Evolutionary conservation across 2,797 vertebrate genomes (phyloP).

Genomic region (Percopsis omiscomaycus): DNA sequence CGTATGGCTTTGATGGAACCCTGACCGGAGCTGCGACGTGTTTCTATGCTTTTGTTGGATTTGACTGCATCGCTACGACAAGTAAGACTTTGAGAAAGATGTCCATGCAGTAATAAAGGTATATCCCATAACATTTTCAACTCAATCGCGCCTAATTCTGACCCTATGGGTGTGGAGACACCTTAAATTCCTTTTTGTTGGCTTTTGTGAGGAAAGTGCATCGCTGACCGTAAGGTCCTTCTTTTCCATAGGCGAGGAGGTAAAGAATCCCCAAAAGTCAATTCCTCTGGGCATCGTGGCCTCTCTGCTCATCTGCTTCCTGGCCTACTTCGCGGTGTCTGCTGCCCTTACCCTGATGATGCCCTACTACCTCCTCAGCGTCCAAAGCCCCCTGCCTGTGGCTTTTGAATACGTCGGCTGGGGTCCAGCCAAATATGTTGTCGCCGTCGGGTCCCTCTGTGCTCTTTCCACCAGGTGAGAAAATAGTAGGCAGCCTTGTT

Average conservation of each 20-base stretch:
- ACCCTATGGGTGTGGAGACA: too few species aligned
- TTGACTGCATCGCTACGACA: constrained; percentile 88
- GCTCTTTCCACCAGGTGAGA: constrained; percentile 85
- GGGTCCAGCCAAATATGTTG: constrained; percentile 78
- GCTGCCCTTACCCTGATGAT: constrained; percentile 88
- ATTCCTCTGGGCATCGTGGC: constrained; percentile 82
- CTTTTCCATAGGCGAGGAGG: constrained; percentile 83
- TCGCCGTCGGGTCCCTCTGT: constrained; percentile 86
- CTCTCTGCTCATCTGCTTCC: constrained; percentile 86
- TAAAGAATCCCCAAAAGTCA: constrained; percentile 84
- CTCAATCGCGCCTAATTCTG: too few species aligned
- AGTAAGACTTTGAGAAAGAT: constrained; percentile 47
- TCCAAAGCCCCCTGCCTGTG: constrained; percentile 80
- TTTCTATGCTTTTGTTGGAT: constrained; percentile 92
- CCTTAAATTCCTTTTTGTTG: neutral
- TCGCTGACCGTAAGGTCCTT: neutral
- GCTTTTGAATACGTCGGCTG: constrained; percentile 84
- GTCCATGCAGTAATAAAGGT: neutral
- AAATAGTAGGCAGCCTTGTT: neutral
- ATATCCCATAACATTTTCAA: too few species aligned
- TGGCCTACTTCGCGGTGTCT: constrained; percentile 86
- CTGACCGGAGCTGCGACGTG: constrained; percentile 85
- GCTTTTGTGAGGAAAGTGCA: neutral
- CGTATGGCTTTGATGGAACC: constrained; percentile 82
- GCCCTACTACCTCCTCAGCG: constrained; percentile 83